Evolutionary conservation across 2,888 invertebrate species (phyloP).

Genomic region (Aphrophora alni): DNA sequence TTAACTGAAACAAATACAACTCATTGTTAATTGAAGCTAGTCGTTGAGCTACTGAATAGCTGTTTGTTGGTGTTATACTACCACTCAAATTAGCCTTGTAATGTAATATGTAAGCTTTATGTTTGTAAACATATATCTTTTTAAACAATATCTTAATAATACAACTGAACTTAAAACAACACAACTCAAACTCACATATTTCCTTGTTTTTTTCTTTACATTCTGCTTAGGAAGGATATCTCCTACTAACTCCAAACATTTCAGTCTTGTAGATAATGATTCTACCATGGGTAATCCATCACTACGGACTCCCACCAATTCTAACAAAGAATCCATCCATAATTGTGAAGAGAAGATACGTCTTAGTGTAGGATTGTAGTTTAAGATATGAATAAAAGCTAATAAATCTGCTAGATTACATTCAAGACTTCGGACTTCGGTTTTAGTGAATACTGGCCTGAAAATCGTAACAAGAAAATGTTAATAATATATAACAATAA

Average conservation of each 20-base stretch:
- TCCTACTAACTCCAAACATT: constrained; percentile 63
- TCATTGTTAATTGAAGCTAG: too few species aligned
- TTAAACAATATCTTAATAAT: too few species aligned
- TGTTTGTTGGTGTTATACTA: too few species aligned
- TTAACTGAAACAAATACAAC: background rate
- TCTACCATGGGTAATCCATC: constrained; percentile 55
- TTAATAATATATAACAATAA: too few species aligned
- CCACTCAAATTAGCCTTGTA: too few species aligned
- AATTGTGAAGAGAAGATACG: background rate
- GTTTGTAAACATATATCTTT: too few species aligned
- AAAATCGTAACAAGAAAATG: background rate
- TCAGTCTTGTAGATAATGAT: constrained; percentile 61
- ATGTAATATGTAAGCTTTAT: too few species aligned
- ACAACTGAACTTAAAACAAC: too few species aligned
- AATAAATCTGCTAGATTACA: background rate
- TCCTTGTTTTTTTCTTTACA: constrained; percentile 56
- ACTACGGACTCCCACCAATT: constrained; percentile 35
- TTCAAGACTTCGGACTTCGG: background rate
- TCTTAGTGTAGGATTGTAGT: background rate
- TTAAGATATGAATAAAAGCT: background rate
- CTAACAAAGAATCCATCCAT: constrained; percentile 46
- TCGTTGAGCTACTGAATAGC: too few species aligned
- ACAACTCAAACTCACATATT: background rate
- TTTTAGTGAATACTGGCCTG: background rate
- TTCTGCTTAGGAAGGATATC: constrained; percentile 61